Conservation (phyloP, 2,113 vertebrate genomes). For the Lepus timidus region DNA sequence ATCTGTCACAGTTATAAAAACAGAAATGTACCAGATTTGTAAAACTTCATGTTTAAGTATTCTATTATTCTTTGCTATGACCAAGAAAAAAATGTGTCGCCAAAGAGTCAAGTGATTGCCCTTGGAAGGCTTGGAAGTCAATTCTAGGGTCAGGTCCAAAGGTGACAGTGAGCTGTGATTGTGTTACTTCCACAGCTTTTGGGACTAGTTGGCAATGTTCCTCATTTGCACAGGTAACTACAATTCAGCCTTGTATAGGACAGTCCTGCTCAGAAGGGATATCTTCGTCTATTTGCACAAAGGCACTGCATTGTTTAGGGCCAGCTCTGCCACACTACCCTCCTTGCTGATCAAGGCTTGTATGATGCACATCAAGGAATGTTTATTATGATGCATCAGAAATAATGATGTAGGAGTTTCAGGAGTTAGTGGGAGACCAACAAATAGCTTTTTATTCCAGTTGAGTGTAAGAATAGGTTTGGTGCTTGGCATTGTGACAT, state of each 20-base stretch:
- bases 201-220: neutral
- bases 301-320: neutral
- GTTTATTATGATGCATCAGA: neutral
- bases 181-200: neutral
- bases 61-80: constrained; percentile 19
- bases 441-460: neutral
- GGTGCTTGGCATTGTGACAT: neutral
- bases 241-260: neutral
- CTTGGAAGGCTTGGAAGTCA: constrained; percentile 8
- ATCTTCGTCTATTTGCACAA: neutral
- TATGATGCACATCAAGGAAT: neutral
- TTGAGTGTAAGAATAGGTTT: neutral
- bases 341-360: neutral
- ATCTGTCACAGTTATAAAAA: neutral
- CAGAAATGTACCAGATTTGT: neutral
- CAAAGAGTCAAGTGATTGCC: constrained; percentile 34
- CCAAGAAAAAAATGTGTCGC: neutral
- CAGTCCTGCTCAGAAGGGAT: neutral
- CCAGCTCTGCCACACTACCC: too few relatives aligned
- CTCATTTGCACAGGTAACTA: neutral
- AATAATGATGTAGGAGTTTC: neutral
- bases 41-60: neutral
- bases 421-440: neutral
- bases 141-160: neutral
- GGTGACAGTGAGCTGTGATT: neutral